These are phyloP conservation scores for Morpho achilles DNA, from an alignment of 2,888 invertebrate species.

Conservation along the genomic window DNA sequence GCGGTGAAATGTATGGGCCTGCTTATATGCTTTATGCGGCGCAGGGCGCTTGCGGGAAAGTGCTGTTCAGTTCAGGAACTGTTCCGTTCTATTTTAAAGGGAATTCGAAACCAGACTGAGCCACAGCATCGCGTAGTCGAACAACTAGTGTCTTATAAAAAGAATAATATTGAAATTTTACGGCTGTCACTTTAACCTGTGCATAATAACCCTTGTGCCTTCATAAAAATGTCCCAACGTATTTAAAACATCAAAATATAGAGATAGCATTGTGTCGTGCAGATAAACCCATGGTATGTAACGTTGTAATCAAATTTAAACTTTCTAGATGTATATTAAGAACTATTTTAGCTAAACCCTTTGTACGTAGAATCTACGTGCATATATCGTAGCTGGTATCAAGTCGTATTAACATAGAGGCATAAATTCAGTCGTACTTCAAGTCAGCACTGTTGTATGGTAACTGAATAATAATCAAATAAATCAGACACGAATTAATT, in stretches of 20 bases:
- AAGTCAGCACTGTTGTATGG: slow-evolving; percentile 40
- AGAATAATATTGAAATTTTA: too few species aligned
- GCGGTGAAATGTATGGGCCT: too few species aligned
- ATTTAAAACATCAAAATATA: slow-evolving; percentile 20
- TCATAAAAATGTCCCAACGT: slow-evolving; percentile 21
- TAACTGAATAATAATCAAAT: slow-evolving; percentile 67
- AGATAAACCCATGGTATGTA: slow-evolving; percentile 5
- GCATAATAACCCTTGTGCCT: slow-evolving; percentile 6
- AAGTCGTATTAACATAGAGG: slow-evolving; percentile 49
- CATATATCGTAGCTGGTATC: slow-evolving; percentile 46
- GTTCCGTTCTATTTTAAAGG: too few species aligned
- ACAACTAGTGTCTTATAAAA: too few species aligned
- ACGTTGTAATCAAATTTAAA: background rate
- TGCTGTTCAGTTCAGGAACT: too few species aligned
- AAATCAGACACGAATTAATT: slow-evolving; percentile 71
- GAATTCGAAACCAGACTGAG: too few species aligned
- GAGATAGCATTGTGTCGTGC: slow-evolving; percentile 21
- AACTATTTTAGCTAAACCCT: background rate
- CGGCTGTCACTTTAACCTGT: too few species aligned
- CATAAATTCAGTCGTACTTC: slow-evolving; percentile 50
- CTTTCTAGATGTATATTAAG: background rate
- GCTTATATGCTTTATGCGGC: too few species aligned
- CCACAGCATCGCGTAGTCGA: too few species aligned
- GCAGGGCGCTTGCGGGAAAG: too few species aligned
- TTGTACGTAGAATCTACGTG: slow-evolving; percentile 33